Base-by-base conservation (phyloP, 2,113 vertebrate genomes). In the Nanger granti region DNA sequence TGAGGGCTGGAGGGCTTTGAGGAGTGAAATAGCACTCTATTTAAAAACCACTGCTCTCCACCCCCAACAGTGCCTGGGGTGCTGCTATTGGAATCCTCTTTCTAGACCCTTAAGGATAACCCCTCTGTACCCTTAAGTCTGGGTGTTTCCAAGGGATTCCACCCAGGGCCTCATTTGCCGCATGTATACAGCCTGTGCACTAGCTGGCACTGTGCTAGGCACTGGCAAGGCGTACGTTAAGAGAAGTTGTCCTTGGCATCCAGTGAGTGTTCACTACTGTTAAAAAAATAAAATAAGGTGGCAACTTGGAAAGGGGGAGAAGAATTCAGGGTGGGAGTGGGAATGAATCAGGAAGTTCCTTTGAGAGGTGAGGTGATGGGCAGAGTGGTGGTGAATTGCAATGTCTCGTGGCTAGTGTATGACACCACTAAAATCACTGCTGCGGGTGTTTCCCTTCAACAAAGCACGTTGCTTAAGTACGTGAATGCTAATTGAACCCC, bases 141-240 rank as follows among this genome's bases (percentile, higher is more conserved):
- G n/a, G 8, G 28, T 69, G 22, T 87, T 94, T 83, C 66, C 28
- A 29, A 87, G 85, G 14, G 55, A 80, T 80, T 95, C 91, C 26
- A 76, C 54, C 47, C 29, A 92, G n/a, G n/a, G 22, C 37, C 22
- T 90, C 24, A 31, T 95, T 60, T 87, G 87, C 44, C 9, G 0
- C 52, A 52, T 57, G 52, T 69, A 59, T 31, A 87, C 47, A 44
- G n/a, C 26, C 79, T 49, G 14, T 41, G n/a, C 62, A 93, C n/a
- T 83, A 86, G 44, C 57, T n/a, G 47, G 90, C 97, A 93, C 79
- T 80, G 47, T 79, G 44, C n/a, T 95, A 91, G 94, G 37, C n/a
- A 62, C 62, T 57, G 49, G 8, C 24, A 14, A 84, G 85, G 87
- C 5, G 5, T 47, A 64, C 92, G 29, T 54, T 66, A 93, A 59